A percentile compares a stretch with the other conserved stretches of the same genome.
phyloP scores from a whole-genome alignment of 2,888 invertebrate species.

The Drosophila anomalata region DNA sequence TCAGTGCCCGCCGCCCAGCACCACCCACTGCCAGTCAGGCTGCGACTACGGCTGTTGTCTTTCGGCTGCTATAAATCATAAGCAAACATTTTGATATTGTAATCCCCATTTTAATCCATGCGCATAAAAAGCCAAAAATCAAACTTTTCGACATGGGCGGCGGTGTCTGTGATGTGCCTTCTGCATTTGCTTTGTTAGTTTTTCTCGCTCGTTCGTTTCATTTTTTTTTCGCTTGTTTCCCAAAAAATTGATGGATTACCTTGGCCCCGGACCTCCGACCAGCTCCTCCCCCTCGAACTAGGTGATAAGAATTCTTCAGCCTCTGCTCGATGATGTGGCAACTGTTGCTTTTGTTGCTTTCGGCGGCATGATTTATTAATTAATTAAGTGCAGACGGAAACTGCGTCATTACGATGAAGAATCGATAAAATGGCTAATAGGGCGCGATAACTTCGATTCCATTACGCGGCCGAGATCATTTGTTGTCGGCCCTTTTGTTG shows the following conservation, averaged over 20 bases:
- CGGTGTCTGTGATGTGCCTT: conserved; percentile 74
- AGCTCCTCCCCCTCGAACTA: conserved; percentile 6
- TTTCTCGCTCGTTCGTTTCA: conserved; percentile 62
- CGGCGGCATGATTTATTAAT: conserved; percentile 75
- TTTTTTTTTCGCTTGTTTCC: conserved; percentile 65
- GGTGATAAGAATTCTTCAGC: conserved; percentile 46
- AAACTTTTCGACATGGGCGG: conserved; percentile 80
- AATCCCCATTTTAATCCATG: conserved; percentile 80
- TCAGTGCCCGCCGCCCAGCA: conserved; percentile 9
- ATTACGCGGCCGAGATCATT: conserved; percentile 55
- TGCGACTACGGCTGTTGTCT: conserved; percentile 55
- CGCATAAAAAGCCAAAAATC: conserved; percentile 81
- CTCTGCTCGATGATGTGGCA: conserved; percentile 49
- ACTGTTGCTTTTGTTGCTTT: conserved; percentile 45
- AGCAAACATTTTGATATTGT: conserved; percentile 81
- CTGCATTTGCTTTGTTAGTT: conserved; percentile 59
- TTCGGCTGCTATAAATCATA: conserved; percentile 77
- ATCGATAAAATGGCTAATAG: conserved; percentile 55
- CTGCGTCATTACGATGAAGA: conserved; percentile 50
- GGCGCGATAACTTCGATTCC: conserved; percentile 15
- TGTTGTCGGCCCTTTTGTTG: conserved; percentile 54
- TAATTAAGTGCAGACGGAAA: conserved; percentile 72
- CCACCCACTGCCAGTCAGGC: conserved; percentile 19
- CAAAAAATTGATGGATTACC: conserved; percentile 75
- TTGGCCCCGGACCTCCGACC: conserved; percentile 36